Evolutionary conservation across 2,888 invertebrate genomes (phyloP).

Genomic region (Cheilosia scutellata): DNA sequence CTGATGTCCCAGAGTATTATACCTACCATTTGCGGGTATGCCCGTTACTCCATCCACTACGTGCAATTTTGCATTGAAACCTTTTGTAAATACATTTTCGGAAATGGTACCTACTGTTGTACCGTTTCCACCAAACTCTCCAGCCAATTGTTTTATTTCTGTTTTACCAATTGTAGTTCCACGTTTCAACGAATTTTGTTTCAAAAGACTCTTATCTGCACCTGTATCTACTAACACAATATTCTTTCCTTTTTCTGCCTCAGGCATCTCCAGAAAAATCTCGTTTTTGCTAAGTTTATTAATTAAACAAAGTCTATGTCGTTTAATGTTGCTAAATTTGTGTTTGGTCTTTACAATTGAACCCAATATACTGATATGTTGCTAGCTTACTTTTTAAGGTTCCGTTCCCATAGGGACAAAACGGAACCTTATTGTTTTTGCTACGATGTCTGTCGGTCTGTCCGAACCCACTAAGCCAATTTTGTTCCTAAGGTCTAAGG

Average conservation of each 20-base stretch:
- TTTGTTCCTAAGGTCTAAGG: too few relatives aligned
- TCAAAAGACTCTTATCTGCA: neutral
- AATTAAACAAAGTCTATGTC: neutral
- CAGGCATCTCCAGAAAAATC: neutral
- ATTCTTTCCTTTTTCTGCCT: neutral
- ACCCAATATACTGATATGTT: neutral
- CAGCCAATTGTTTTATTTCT: neutral
- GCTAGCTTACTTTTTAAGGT: too few relatives aligned
- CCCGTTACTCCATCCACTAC: neutral
- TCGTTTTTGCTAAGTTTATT: neutral
- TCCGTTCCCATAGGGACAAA: too few relatives aligned
- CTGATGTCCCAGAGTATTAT: neutral
- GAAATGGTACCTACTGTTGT: neutral
- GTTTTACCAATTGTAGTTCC: neutral
- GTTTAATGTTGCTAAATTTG: neutral
- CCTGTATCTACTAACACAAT: neutral
- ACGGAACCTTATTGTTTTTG: too few relatives aligned
- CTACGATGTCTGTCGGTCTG: too few relatives aligned
- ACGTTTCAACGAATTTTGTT: neutral
- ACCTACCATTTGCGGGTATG: slow-evolving; percentile 4
- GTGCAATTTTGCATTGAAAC: neutral
- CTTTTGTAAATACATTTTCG: neutral
- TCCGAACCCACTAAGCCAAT: too few relatives aligned
- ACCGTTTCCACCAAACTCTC: neutral
- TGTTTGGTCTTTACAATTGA: neutral